Evolutionary conservation across 1,140 invertebrate genomes (phyloP).

Genomic region (Polyergus mexicanus): DNA sequence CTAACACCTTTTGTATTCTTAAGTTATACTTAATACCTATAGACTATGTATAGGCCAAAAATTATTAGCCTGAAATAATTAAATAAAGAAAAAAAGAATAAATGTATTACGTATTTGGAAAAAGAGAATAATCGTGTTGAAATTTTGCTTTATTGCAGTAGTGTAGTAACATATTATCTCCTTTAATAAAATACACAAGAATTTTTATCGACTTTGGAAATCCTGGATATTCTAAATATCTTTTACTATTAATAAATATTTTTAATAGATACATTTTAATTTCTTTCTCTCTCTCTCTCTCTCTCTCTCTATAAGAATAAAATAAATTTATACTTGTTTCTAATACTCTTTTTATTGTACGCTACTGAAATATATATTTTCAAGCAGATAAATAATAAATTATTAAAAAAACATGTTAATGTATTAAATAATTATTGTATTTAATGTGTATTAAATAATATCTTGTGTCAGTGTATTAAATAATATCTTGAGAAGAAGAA

Average conservation of each 20-base stretch:
- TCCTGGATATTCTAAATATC: neutral
- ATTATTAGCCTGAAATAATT: neutral
- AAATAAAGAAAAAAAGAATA: constrained; percentile 22
- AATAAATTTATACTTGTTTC: neutral
- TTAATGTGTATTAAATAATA: no score
- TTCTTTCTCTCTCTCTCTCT: neutral
- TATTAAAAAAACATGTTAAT: neutral
- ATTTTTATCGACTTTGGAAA: neutral
- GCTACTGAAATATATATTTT: neutral
- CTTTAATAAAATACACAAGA: neutral
- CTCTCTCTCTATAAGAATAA: neutral
- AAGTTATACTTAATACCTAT: constrained; percentile 40
- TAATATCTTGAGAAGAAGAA: constrained; percentile 8
- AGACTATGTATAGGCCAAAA: neutral
- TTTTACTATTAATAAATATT: neutral
- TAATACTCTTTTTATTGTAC: neutral
- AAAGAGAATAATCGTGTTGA: neutral
- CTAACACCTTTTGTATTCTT: neutral
- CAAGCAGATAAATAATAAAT: neutral
- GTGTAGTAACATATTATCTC: neutral
- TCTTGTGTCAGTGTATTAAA: neutral
- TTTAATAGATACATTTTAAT: constrained; percentile 9
- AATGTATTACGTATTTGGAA: neutral
- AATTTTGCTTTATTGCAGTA: neutral
- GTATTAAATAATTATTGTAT: neutral